phyloP scores from a whole-genome alignment of 2,888 invertebrate genomes.

The Chrysotoxum bicinctum region DNA sequence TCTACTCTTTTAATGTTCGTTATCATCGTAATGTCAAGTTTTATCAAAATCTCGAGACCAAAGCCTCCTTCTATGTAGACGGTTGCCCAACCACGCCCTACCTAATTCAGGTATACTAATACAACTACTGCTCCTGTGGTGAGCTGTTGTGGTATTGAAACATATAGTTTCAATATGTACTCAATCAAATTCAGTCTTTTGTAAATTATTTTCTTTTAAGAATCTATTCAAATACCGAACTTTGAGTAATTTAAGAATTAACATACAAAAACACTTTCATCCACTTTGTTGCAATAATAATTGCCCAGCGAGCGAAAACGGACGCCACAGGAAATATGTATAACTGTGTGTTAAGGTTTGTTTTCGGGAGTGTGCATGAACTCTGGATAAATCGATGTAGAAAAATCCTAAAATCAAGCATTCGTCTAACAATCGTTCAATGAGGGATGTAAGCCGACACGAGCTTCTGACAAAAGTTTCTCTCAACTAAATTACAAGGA shows the following conservation, averaged over 20 bases:
- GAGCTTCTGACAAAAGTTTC: slow-evolving; percentile 29
- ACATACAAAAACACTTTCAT: not conserved
- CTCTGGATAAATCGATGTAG: not conserved
- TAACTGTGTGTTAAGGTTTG: not conserved
- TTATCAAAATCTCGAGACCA: too few relatives aligned
- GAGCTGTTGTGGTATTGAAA: too few relatives aligned
- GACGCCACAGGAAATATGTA: not conserved
- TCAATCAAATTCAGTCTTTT: not conserved
- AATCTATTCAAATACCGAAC: not conserved
- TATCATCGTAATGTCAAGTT: too few relatives aligned
- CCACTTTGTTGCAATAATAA: not conserved
- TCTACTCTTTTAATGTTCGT: too few relatives aligned
- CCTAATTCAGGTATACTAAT: too few relatives aligned
- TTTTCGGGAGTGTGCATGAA: not conserved
- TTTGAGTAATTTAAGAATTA: not conserved
- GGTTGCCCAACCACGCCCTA: too few relatives aligned
- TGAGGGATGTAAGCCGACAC: slow-evolving; percentile 35
- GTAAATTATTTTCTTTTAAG: not conserved
- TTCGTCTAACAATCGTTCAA: not conserved
- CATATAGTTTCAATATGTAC: too few relatives aligned
- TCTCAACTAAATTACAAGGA: slow-evolving; percentile 36
- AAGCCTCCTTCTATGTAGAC: too few relatives aligned
- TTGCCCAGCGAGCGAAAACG: not conserved
- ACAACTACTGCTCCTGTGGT: too few relatives aligned
- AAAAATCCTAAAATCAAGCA: not conserved